Percentiles rank a stretch among this genome's conserved stretches.
These are phyloP conservation scores for Diplodus sargus DNA, from an alignment of 2,797 vertebrate genomes.

Conservation along the genomic window DNA sequence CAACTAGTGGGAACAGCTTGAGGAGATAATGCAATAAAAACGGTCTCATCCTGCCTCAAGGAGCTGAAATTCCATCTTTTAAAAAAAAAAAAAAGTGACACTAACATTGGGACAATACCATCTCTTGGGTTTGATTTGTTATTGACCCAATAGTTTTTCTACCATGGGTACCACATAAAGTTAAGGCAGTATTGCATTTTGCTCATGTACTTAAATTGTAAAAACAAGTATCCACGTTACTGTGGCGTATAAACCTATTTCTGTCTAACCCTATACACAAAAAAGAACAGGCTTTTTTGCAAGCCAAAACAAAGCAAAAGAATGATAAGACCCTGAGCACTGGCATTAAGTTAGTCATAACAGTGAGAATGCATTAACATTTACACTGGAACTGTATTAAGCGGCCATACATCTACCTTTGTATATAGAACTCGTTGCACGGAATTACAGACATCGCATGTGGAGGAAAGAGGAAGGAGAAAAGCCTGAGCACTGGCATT, in stretches of 20 bases:
- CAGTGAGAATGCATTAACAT: constrained; percentile 55
- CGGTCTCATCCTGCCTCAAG: neutral
- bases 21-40: neutral
- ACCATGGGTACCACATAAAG: neutral
- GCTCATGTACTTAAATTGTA: neutral
- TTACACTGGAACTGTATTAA: constrained; percentile 52
- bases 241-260: neutral
- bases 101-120: neutral
- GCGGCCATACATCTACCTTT: constrained; percentile 53
- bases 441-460: constrained; percentile 71
- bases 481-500: constrained; percentile 71
- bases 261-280: neutral
- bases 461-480: constrained; percentile 75
- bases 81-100: no score
- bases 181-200: neutral
- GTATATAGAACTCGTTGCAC: constrained; percentile 51
- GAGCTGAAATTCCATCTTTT: neutral
- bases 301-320: constrained; percentile 46
- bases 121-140: neutral
- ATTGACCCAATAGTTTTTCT: neutral
- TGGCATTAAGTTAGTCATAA: constrained; percentile 51
- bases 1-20: neutral
- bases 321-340: constrained; percentile 45
- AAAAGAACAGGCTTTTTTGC: constrained; percentile 19
- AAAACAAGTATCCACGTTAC: neutral